Base-by-base conservation (phyloP, 92 coral and sea anemone genomes). In the Parazoanthus darwini region DNA sequence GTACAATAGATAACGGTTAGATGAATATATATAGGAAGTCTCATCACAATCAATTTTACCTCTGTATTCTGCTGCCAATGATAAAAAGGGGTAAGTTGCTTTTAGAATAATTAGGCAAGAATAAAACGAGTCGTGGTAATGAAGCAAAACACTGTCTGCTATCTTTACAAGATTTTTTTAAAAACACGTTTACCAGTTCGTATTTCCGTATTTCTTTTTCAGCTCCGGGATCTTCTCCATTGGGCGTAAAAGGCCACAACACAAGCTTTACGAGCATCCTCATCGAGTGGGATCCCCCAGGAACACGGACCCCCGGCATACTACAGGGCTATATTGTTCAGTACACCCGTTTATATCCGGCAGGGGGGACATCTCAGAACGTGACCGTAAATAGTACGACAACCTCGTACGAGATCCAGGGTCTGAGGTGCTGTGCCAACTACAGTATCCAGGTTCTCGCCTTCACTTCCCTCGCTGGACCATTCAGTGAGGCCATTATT, bases 261-360 rank as follows among this genome's bases (percentile, higher is more conserved):
- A 76, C 80, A 76, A 76, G 80, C 10, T 76, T 36, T 76, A 37
- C 80, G 46, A 76, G 80, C 25, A 76, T 76, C 5, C 16, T 20
- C 80, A 76, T 76, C 11, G 26, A 38, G 54, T 76, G 80, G 80
- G 80, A 38, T 38, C 80, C 33, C 80, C 80, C 80, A 39, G 80
- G 25, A 44, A 4, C 70, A 23, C 33, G 5, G 35, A 39, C 39
- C 23, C 80, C 80, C n/a, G 80, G 80, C 15, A 16, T 39, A 76
- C 80, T 76, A 76, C 80, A 23, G 11, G 80, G 80, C 15, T 76
- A 76, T 50, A n/a, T 76, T 36, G 48, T 76, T 76, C 80, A 39
- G 51, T 39, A 16, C 22, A 76, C 51, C 51, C 80, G 48, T 18
- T 9, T 76, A 76, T 4, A 20, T 54, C n/a, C 80, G 9, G 5